Percentiles rank a stretch among this genome's conserved stretches.
Conservation (phyloP, 2,888 invertebrate genomes). For the Drosophila aldrichi region DNA sequence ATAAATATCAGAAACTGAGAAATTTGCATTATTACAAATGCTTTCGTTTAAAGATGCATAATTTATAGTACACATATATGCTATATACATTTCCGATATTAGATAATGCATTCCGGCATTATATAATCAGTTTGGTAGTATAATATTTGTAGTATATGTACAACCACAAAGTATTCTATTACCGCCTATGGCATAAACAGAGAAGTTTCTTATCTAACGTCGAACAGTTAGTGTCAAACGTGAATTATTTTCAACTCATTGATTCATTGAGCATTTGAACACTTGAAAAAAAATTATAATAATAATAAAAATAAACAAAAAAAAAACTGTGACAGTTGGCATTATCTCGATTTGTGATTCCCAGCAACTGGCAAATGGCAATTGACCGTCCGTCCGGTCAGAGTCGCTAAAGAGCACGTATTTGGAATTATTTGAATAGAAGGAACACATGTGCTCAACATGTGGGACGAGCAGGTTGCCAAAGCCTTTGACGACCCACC, state of each 20-base stretch:
- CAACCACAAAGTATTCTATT: neutral
- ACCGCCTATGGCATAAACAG: neutral
- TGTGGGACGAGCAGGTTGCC: constrained; percentile 41
- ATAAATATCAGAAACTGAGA: too few relatives aligned
- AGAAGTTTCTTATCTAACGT: constrained; percentile 7
- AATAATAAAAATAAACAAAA: too few relatives aligned
- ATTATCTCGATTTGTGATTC: constrained; percentile 34
- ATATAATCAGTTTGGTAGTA: neutral
- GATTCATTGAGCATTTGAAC: constrained; percentile 24
- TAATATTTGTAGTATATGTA: neutral
- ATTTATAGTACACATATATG: neutral
- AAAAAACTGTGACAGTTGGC: constrained; percentile 28
- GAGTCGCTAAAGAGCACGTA: constrained; percentile 37
- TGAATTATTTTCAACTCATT: constrained; percentile 8
- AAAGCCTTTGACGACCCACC: constrained; percentile 11
- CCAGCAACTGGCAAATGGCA: constrained; percentile 11
- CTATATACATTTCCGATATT: neutral
- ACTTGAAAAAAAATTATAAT: neutral
- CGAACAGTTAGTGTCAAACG: constrained; percentile 3
- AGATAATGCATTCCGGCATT: neutral
- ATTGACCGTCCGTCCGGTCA: neutral
- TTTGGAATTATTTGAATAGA: constrained; percentile 28
- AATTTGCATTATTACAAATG: too few relatives aligned
- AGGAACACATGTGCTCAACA: constrained; percentile 52
- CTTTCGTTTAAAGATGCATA: too few relatives aligned